A percentile compares a stretch with the other conserved stretches of the same genome.
These are phyloP conservation scores for Oncorhynchus kisutch DNA, from an alignment of 2,113 vertebrate species.

Conservation along the genomic window DNA sequence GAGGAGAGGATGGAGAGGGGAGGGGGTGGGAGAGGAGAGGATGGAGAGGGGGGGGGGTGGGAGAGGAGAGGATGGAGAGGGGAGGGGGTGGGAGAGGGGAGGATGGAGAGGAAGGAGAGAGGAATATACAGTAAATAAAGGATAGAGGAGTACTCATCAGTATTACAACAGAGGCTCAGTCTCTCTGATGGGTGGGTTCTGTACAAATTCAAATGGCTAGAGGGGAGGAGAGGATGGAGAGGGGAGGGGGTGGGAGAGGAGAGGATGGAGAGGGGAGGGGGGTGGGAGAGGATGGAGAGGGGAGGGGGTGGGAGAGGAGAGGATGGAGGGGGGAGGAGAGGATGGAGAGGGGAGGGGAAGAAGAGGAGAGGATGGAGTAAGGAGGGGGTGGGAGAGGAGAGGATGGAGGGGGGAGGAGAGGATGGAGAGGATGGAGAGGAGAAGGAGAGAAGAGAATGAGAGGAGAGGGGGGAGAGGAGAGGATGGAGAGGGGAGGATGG, in stretches of 20 bases:
- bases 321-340: too few species aligned
- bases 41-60: too few species aligned
- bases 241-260: too few species aligned
- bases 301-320: too few species aligned
- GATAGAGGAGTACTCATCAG: constrained; percentile 59
- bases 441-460: background rate
- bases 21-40: too few species aligned
- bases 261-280: too few species aligned
- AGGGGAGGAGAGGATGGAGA: background rate
- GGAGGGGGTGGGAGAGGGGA: background rate
- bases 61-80: background rate
- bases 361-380: too few species aligned
- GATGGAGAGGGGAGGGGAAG: too few species aligned
- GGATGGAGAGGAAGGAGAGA: constrained; percentile 6
- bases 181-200: constrained; percentile 67
- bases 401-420: too few species aligned
- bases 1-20: too few species aligned
- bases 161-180: constrained; percentile 73
- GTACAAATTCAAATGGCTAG: constrained; percentile 55
- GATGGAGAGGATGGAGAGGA: background rate
- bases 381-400: too few species aligned
- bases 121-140: background rate
- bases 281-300: too few species aligned
- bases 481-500: background rate
- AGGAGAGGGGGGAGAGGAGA: background rate